Conservation (phyloP, 2,113 vertebrate species). For the Brienomyrus longianalis region DNA sequence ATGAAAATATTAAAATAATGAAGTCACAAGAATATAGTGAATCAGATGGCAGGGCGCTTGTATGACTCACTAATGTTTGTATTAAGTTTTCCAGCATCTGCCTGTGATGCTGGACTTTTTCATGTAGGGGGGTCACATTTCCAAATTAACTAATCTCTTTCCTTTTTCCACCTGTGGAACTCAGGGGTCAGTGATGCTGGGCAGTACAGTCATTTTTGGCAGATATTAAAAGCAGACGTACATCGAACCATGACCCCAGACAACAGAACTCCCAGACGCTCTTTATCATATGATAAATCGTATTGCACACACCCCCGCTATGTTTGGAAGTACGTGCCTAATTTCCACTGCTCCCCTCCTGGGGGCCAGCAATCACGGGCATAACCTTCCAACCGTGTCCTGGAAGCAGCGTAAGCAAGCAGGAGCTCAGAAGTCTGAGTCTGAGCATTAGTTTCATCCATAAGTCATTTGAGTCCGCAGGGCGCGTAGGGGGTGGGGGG, state of each 20-base stretch:
- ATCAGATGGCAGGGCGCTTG: neutral
- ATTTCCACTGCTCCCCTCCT: neutral
- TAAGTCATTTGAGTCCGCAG: constrained; percentile 1
- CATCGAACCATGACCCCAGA: neutral
- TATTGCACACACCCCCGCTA: neutral
- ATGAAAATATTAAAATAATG: neutral
- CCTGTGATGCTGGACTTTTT: neutral
- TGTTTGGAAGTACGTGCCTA: neutral
- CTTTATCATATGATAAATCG: neutral
- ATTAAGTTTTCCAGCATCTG: neutral
- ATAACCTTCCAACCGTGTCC: neutral
- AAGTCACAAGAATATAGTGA: neutral
- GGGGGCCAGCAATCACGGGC: neutral
- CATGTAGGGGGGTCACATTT: neutral
- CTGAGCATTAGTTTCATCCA: neutral
- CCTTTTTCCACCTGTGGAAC: neutral
- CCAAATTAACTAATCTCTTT: neutral
- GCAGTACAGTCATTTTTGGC: neutral
- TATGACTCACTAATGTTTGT: neutral
- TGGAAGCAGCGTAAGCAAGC: neutral
- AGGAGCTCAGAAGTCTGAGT: neutral
- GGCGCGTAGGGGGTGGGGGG: neutral
- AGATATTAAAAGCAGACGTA: neutral
- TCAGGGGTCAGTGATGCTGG: neutral
- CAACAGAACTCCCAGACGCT: neutral